Evolutionary conservation across 1,140 invertebrate species (phyloP), one percentile per base, ranked within the genome.

Genomic region (Schlechtendalia chinensis): DNA sequence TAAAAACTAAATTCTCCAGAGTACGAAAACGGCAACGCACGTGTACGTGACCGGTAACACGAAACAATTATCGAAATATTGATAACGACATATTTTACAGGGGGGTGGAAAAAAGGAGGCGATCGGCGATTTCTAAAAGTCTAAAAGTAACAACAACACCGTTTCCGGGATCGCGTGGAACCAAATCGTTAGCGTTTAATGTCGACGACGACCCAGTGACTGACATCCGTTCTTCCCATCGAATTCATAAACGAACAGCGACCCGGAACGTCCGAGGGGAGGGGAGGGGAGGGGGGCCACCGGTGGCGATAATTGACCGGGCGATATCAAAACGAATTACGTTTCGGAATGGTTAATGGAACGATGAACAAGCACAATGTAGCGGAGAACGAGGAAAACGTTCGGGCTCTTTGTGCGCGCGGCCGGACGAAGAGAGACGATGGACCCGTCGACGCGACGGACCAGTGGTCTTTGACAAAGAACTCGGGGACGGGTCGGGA

Each of bases 381-480:
- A 50, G 4, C 0, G 14, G 10, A n/a, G n/a, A 1, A 50, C 45
- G 14, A 45, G 27, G 61, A 77, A 79, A 63, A 27, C 16, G 22
- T 61, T 79, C 10, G 32, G 39, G 75, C 39, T 77, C 74, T 79
- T 79, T 79, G 63, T 79, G n/a, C 75, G n/a, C 75, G 50, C 69
- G 22, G 75, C 75, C 75, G 75, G 75, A 79, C 61, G 75, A 79
- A 61, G 75, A 61, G 75, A 79, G 75, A 79, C 50, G 75, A 79
- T 79, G 75, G 75, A 79, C 75, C 75, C 75, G 58, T 29, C 27
- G 75, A 58, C 29, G 75, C 58, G 50, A 79, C 75, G 75, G 75
- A 79, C 75, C 75, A 63, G 75, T 79, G 75, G 75, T 79, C 75
- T 79, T 79, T 79, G 39, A 79, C 75, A 79, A 79, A 61, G 56